Evolutionary conservation across 2,113 vertebrate genomes (phyloP).

Genomic region (Uropsilus gracilis): DNA sequence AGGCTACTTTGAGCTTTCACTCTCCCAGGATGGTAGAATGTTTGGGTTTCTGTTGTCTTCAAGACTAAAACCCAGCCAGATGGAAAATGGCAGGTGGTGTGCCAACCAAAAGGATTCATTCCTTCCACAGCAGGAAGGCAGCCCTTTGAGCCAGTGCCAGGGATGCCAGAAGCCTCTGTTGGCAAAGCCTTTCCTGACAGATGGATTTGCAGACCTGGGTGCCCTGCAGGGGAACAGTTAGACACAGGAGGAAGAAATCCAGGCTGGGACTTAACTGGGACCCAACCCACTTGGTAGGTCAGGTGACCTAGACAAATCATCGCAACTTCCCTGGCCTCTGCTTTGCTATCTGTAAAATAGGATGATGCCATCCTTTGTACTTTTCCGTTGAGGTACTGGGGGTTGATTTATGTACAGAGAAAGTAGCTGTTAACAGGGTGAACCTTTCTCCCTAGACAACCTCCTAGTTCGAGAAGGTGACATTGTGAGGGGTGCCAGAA

Average conservation of each 20-base stretch:
- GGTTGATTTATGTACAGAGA: no score
- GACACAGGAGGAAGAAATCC: not conserved
- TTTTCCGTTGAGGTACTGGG: no score
- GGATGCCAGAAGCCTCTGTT: not conserved
- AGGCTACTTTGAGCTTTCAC: not conserved
- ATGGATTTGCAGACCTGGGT: slow-evolving; percentile 34
- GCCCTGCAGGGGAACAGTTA: not conserved
- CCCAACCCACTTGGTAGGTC: not conserved
- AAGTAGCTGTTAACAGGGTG: not conserved
- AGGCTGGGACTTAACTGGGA: not conserved
- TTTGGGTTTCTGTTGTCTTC: not conserved
- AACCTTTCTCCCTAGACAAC: no score
- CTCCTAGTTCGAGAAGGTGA: not conserved
- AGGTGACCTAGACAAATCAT: not conserved
- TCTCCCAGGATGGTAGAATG: not conserved
- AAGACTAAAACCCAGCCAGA: slow-evolving; percentile 14
- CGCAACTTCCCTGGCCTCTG: not conserved
- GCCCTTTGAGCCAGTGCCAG: not conserved
- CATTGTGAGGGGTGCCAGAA: not conserved
- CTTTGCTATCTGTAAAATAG: not conserved
- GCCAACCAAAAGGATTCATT: not conserved
- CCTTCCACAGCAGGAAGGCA: not conserved
- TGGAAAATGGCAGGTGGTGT: not conserved
- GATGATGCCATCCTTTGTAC: not conserved
- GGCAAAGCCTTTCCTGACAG: not conserved